Percentiles rank a stretch among this genome's conserved stretches.
Evolutionary conservation across 2,888 invertebrate species (phyloP).

Genomic region (Eucera pruinosa): DNA sequence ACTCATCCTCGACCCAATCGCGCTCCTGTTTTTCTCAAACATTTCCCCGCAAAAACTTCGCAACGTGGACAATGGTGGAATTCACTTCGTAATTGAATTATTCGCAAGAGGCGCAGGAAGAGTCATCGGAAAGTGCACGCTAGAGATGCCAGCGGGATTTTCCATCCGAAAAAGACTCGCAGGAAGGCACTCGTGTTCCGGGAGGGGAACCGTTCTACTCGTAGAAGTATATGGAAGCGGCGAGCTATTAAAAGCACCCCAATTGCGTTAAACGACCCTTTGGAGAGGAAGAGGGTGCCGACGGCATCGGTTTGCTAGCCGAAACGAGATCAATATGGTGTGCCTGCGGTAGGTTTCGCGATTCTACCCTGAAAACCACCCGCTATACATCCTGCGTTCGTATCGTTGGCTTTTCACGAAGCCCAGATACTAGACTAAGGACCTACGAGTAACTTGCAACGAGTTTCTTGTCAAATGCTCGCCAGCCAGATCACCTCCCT

Average conservation of each 20-base stretch:
- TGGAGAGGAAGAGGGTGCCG: constrained; percentile 47
- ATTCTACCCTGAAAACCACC: background rate
- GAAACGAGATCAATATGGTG: constrained; percentile 66
- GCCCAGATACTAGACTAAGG: constrained; percentile 21
- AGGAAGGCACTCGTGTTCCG: background rate
- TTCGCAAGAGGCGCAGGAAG: too few species aligned
- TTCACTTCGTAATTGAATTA: too few species aligned
- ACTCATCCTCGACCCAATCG: too few species aligned
- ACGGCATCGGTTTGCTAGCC: constrained; percentile 26
- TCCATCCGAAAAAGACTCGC: background rate
- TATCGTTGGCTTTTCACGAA: constrained; percentile 33
- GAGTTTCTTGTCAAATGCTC: constrained; percentile 58
- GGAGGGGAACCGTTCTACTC: background rate
- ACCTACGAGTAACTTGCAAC: constrained; percentile 60
- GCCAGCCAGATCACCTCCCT: constrained; percentile 41
- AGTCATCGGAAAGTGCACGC: too few species aligned
- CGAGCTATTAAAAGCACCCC: constrained; percentile 67
- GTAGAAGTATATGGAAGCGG: background rate
- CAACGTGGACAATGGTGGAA: too few species aligned
- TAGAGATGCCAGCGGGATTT: background rate
- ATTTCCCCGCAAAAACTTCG: too few species aligned
- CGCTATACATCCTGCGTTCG: background rate
- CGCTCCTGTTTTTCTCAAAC: too few species aligned
- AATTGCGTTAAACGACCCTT: constrained; percentile 58
- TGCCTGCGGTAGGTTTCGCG: constrained; percentile 4